Conservation (phyloP, 2,888 invertebrate species). For the Phania funesta region DNA sequence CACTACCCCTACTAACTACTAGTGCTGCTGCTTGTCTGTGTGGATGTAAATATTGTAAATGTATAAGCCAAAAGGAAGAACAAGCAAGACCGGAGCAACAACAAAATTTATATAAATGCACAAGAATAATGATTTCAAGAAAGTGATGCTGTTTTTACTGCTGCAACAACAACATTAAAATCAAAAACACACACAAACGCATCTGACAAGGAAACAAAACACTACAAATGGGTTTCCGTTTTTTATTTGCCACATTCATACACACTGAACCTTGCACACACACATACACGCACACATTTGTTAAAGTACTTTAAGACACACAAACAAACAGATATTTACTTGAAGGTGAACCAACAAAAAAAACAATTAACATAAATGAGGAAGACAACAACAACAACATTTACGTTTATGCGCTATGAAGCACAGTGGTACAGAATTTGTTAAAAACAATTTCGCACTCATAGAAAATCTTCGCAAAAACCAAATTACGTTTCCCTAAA, state of each 20-base stretch:
- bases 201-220: conserved; percentile 57
- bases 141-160: conserved; percentile 39
- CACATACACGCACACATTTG: background rate
- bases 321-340: too few relatives aligned
- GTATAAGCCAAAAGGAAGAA: conserved; percentile 29
- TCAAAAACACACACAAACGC: background rate
- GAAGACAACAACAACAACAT: too few relatives aligned
- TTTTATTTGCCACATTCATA: conserved; percentile 10
- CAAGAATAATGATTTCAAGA: conserved; percentile 4
- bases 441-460: too few relatives aligned
- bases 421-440: too few relatives aligned
- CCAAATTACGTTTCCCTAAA: too few relatives aligned
- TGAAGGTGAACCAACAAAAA: too few relatives aligned
- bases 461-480: too few relatives aligned
- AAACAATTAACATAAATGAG: too few relatives aligned
- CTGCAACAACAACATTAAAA: conserved; percentile 10
- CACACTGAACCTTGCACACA: background rate
- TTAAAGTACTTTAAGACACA: background rate
- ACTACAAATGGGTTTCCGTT: conserved; percentile 66
- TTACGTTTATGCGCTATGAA: too few relatives aligned
- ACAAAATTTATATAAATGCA: conserved; percentile 2
- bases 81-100: background rate
- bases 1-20: background rate
- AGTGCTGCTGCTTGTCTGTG: conserved; percentile 3
- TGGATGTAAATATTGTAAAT: conserved; percentile 50